phyloP scores from a whole-genome alignment of 2,797 vertebrate species.

The Hephaestus fuliginosus region DNA sequence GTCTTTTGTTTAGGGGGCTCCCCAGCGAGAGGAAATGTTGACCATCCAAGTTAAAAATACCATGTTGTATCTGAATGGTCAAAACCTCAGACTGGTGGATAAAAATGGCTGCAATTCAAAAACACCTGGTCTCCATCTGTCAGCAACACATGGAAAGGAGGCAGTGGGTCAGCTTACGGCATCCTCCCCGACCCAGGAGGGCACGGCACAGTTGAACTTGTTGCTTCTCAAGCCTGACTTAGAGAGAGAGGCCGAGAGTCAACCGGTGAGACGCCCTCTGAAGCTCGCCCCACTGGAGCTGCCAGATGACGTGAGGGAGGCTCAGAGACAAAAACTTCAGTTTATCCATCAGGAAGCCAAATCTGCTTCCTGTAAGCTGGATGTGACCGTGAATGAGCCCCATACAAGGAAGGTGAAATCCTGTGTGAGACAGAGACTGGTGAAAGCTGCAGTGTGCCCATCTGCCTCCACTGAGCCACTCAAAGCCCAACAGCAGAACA shows the following conservation, averaged over 20 bases:
- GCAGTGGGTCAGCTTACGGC: constrained; percentile 55
- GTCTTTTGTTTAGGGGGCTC: constrained; percentile 73
- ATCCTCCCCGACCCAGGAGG: constrained; percentile 47
- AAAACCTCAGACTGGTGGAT: constrained; percentile 77
- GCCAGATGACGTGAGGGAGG: constrained; percentile 81
- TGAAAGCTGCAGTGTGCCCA: constrained; percentile 33
- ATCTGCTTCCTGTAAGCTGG: constrained; percentile 65
- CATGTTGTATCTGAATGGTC: constrained; percentile 75
- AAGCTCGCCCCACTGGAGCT: constrained; percentile 87
- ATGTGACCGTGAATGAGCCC: constrained; percentile 45
- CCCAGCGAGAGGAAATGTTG: constrained; percentile 66
- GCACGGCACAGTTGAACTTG: constrained; percentile 53
- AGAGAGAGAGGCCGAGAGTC: constrained; percentile 56
- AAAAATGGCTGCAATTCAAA: constrained; percentile 78
- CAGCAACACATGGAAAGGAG: constrained; percentile 61
- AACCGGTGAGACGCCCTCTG: constrained; percentile 75
- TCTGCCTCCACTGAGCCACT: constrained; percentile 37
- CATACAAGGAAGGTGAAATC: constrained; percentile 51
- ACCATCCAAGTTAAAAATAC: constrained; percentile 78
- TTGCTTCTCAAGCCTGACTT: constrained; percentile 42
- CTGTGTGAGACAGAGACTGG: constrained; percentile 25
- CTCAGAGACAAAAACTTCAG: constrained; percentile 85
- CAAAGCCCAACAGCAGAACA: constrained; percentile 51
- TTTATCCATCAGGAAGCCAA: constrained; percentile 74
- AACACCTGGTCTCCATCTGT: constrained; percentile 78